A percentile compares a stretch with the other conserved stretches of the same genome.
phyloP scores from a whole-genome alignment of 2,888 invertebrate species.

The Trichogramma dendrolimi region DNA sequence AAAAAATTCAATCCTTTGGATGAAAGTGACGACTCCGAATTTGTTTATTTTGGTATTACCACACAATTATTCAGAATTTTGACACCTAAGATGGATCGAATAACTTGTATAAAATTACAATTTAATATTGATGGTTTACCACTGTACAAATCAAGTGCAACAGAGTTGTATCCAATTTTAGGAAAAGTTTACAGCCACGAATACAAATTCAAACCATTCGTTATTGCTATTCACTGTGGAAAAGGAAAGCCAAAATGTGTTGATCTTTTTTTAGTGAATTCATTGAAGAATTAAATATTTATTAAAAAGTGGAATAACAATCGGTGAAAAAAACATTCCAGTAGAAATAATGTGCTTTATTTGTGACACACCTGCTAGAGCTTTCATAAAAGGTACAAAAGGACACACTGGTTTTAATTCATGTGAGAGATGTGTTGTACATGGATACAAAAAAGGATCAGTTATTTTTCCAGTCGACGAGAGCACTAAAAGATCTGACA shows the following conservation, averaged over 20 bases:
- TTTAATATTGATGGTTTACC: too few relatives aligned
- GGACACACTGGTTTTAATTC: not conserved
- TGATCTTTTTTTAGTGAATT: not conserved
- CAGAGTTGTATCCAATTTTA: too few relatives aligned
- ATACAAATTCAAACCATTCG: not conserved
- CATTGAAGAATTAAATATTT: not conserved
- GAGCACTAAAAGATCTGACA: not conserved
- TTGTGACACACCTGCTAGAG: too few relatives aligned
- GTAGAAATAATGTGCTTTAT: not conserved
- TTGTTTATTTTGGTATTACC: too few relatives aligned
- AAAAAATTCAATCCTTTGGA: too few relatives aligned
- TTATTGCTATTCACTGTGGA: not conserved
- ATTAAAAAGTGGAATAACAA: not conserved
- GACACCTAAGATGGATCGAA: too few relatives aligned
- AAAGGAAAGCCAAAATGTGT: not conserved
- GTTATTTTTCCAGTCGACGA: not conserved
- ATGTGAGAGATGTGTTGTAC: not conserved
- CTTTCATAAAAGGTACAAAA: not conserved
- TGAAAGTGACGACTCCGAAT: too few relatives aligned
- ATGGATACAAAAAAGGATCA: not conserved
- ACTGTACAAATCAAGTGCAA: too few relatives aligned
- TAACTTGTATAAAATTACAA: too few relatives aligned
- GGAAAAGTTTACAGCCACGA: too few relatives aligned
- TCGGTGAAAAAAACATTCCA: not conserved
- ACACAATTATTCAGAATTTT: too few relatives aligned